Conservation (phyloP, 53 echinoderm and acorn worm genomes). For the Crossaster papposus region DNA sequence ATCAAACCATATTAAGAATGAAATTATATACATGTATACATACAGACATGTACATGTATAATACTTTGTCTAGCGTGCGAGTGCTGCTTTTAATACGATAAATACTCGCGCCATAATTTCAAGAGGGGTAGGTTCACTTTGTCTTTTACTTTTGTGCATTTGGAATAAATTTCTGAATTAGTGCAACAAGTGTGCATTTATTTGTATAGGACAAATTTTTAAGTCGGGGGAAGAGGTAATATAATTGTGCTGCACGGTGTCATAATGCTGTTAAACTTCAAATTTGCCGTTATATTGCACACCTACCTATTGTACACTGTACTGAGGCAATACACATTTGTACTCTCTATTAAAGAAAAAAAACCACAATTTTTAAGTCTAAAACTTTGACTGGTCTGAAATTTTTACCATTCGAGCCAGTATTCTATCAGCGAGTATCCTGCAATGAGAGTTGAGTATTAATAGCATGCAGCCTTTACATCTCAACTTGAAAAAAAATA, state of each 20-base stretch:
- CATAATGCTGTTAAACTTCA: neutral
- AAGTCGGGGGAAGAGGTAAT: neutral
- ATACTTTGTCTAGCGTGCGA: neutral
- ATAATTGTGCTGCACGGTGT: neutral
- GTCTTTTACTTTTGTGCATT: neutral
- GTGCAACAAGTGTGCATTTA: neutral
- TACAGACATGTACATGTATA: conserved; percentile 56
- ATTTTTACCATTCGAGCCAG: neutral
- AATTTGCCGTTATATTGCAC: neutral
- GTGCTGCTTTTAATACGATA: neutral
- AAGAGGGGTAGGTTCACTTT: neutral
- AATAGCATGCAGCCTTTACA: neutral
- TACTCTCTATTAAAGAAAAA: neutral
- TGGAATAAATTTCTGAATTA: neutral
- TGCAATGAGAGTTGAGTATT: neutral
- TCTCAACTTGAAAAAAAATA: neutral
- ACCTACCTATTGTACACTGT: no score
- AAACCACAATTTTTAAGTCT: neutral
- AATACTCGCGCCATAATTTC: conserved; percentile 4
- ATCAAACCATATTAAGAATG: conserved; percentile 16
- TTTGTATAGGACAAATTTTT: neutral
- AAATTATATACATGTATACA: conserved; percentile 49
- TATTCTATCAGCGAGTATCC: neutral
- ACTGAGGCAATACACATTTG: neutral
- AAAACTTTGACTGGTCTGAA: neutral